Conservation (phyloP, 2,797 vertebrate genomes). For the Sebastes paucispinis region DNA sequence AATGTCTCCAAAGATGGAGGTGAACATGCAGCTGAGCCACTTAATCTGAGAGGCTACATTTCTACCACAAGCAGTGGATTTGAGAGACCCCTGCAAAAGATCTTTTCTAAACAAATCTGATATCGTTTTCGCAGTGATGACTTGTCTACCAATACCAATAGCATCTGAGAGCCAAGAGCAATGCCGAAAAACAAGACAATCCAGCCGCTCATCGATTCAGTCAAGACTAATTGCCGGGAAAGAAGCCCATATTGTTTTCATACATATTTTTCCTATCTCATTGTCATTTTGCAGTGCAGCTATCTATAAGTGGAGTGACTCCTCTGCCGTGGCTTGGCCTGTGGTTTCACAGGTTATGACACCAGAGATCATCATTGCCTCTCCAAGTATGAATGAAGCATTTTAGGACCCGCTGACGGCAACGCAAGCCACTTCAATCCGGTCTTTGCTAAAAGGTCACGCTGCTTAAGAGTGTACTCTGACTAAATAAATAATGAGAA, state of each 20-base stretch:
- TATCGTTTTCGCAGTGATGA: constrained; percentile 70
- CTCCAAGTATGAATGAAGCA: constrained; percentile 21
- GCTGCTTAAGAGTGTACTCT: constrained; percentile 53
- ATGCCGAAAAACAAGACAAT: constrained; percentile 71
- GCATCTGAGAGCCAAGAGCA: constrained; percentile 46
- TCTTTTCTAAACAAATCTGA: constrained; percentile 69
- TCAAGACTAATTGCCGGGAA: constrained; percentile 83
- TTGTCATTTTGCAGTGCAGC: constrained; percentile 42
- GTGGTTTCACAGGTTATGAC: constrained; percentile 62
- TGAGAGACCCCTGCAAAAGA: constrained; percentile 62
- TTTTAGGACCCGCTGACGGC: constrained; percentile 23
- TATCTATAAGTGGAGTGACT: constrained; percentile 20
- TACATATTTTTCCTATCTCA: constrained; percentile 52
- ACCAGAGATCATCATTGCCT: constrained; percentile 29
- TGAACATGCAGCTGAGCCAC: constrained; percentile 78
- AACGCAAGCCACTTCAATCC: constrained; percentile 30
- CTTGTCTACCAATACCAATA: constrained; percentile 67
- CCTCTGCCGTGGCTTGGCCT: constrained; percentile 19
- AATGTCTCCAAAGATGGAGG: constrained; percentile 82
- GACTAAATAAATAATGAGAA: constrained; percentile 76
- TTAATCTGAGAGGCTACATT: constrained; percentile 78
- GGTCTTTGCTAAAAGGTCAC: constrained; percentile 62
- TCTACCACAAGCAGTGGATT: constrained; percentile 66
- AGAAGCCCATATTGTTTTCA: constrained; percentile 78
- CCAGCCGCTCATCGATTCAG: constrained; percentile 78